phyloP scores from a whole-genome alignment of 2,797 vertebrate genomes.

The Momotus momota region DNA sequence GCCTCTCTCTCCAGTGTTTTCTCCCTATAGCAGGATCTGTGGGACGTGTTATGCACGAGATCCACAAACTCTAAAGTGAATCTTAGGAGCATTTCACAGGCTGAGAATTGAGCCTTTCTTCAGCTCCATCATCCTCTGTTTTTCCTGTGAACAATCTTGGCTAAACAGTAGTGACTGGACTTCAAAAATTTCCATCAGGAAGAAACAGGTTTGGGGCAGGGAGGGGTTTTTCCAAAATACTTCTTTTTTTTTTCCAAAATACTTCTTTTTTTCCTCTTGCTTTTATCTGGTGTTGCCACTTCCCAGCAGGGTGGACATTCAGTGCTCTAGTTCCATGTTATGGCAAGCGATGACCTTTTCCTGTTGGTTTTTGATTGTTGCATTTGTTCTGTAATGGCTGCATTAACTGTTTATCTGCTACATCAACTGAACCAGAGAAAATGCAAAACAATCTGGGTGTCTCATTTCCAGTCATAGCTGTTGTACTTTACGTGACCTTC shows the following conservation, averaged over 20 bases:
- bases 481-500: not conserved
- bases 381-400: not conserved
- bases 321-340: not conserved
- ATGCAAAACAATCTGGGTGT: not conserved
- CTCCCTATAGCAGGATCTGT: not conserved
- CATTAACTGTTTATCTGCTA: slow-evolving; percentile 38
- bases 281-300: slow-evolving; percentile 27
- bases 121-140: not conserved
- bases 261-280: not conserved
- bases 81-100: not conserved
- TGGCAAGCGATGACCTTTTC: slow-evolving; percentile 35
- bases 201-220: not conserved
- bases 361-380: slow-evolving; percentile 4
- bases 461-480: not conserved
- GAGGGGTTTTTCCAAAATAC: slow-evolving; percentile 30
- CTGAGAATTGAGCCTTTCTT: not conserved
- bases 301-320: not conserved
- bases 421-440: not conserved
- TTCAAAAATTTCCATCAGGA: slow-evolving; percentile 49
- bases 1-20: not conserved
- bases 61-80: not conserved
- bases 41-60: accelerated
- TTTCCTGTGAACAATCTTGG: not conserved
- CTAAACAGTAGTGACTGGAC: not conserved
- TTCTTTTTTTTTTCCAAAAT: slow-evolving; percentile 27